Percentiles rank a stretch among this genome's conserved stretches.
These are phyloP conservation scores for Lepidotrigona ventralis DNA, from an alignment of 1,140 invertebrate species.

Conservation along the genomic window DNA sequence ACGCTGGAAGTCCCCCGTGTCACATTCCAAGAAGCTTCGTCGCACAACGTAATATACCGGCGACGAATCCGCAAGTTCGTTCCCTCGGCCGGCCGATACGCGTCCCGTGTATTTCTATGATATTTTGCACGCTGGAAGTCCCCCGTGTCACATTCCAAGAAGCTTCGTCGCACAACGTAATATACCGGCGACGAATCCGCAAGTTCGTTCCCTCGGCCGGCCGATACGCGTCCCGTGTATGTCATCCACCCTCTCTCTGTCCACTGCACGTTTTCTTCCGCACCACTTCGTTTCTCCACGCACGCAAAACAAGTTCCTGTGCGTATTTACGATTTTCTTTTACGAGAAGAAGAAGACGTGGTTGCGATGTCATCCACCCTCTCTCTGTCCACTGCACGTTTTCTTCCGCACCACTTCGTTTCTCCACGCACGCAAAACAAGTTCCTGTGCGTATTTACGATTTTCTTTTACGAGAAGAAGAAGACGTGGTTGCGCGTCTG, in stretches of 20 bases:
- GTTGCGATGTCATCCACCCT: constrained; percentile 27
- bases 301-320: background rate
- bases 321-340: background rate
- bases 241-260: constrained; percentile 22
- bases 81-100: constrained; percentile 2
- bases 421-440: constrained; percentile 7
- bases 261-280: constrained; percentile 1
- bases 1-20: constrained; percentile 51
- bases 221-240: constrained; percentile 15
- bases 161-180: constrained; percentile 40
- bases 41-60: constrained; percentile 39
- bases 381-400: constrained; percentile 4
- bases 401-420: background rate
- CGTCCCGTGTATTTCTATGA: constrained; percentile 47
- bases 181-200: constrained; percentile 41
- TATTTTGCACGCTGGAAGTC: constrained; percentile 45
- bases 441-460: background rate
- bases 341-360: background rate
- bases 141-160: constrained; percentile 62
- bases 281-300: background rate
- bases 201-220: constrained; percentile 11
- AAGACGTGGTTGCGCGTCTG: background rate
- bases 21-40: constrained; percentile 59
- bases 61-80: constrained; percentile 37
- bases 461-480: background rate